Base-by-base conservation (phyloP, 2,888 invertebrate genomes). In the Leptopterna dolabrata region DNA sequence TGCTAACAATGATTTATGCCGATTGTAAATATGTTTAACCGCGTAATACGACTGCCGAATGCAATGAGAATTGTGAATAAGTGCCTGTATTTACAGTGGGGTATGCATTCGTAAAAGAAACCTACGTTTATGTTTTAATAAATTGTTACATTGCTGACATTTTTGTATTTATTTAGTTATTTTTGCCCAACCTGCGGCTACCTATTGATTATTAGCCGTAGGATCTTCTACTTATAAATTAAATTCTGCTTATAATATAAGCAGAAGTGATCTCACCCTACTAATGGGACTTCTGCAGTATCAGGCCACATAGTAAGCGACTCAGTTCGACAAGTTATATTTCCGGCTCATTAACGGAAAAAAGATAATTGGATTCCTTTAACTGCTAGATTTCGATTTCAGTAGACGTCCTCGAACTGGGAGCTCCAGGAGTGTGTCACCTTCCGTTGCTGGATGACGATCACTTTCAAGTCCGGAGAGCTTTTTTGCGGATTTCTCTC, bases 341-440 rank as follows among this genome's bases (percentile, higher is more conserved):
- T 63, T 24, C 9, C 24, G 16, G 0, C n/a, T 51, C n/a, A 6
- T 16, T n/a, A n/a, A 51, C 51, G 16, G n/a, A n/a, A 51, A n/a
- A 51, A n/a, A n/a, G n/a, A n/a, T n/a, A n/a, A n/a, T 6, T 19
- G n/a, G 51, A n/a, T 51, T 51, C n/a, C 51, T 6, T 4, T 14
- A 45, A 1, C 4, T 16, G n/a, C 16, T 4, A 36, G 51, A n/a
- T 51, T 51, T 51, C 16, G 36, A 4, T n/a, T 24, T 81, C 30
- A 55, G 29, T 47, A 81, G 24, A 29, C 55, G 16, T 55, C 36
- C 13, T 80, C 47, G 80, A 81, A 47, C 7, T 81, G 55, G 11
- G 81, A 81, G 51, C n/a, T 81, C 81, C 81, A 81, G 11, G 51
- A 45, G 29, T 81, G 81, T 2, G 78, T 78, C 14, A 81, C 19